These are phyloP conservation scores for Apostichopus leukothele DNA, from an alignment of 53 echinoderm and acorn worm species.

Conservation along the genomic window DNA sequence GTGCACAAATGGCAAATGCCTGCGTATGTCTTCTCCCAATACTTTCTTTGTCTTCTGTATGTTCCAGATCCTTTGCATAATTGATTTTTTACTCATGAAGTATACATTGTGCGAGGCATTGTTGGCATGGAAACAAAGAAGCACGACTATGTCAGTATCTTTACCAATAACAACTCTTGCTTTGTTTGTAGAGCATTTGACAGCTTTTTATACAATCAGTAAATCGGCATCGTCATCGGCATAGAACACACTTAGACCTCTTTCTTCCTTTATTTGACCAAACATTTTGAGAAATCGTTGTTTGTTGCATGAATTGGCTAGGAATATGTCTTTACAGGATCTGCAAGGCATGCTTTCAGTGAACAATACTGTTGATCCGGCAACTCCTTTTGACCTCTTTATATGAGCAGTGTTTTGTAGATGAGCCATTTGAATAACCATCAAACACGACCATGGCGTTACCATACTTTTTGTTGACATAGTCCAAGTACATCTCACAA, in stretches of 20 bases:
- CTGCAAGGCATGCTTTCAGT: too few relatives aligned
- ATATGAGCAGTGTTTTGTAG: conserved; percentile 16
- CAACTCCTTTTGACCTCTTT: too few relatives aligned
- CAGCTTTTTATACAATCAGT: conserved; percentile 1
- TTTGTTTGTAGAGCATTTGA: too few relatives aligned
- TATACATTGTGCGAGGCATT: too few relatives aligned
- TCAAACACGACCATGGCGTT: conserved; percentile 53
- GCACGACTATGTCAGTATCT: conserved; percentile 47
- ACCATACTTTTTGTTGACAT: background rate
- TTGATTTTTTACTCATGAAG: too few relatives aligned
- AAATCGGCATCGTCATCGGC: background rate
- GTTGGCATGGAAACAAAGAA: conserved; percentile 17
- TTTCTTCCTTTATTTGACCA: background rate
- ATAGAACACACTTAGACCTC: background rate
- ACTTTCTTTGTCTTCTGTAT: too few relatives aligned
- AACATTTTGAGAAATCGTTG: conserved; percentile 30
- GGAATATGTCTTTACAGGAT: too few relatives aligned
- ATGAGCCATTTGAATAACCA: background rate
- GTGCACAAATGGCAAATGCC: conserved; percentile 5
- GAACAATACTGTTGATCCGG: too few relatives aligned
- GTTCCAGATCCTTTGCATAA: conserved; percentile 7
- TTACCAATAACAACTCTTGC: conserved; percentile 43
- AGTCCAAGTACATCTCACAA: conserved; percentile 32
- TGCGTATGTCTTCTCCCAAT: too few relatives aligned
- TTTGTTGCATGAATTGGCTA: conserved; percentile 1